These are phyloP conservation scores for Cepphus grylle DNA, from an alignment of 2,113 vertebrate genomes.

Conservation along the genomic window DNA sequence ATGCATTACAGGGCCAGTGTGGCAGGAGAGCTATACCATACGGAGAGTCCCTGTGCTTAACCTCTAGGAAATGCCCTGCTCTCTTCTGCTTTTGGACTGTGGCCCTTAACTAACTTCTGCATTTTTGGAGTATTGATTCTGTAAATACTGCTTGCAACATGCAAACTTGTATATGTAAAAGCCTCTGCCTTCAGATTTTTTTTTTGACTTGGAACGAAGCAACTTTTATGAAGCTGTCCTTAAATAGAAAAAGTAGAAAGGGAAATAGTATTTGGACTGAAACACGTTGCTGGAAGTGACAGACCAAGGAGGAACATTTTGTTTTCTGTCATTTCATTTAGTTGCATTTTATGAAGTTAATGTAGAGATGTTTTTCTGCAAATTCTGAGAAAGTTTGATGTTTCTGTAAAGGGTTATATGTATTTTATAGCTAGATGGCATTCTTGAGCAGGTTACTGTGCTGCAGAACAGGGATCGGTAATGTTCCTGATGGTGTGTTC, in stretches of 20 bases:
- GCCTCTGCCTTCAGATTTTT: background rate
- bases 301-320: background rate
- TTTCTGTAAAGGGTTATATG: background rate
- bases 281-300: background rate
- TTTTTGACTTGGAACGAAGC: background rate
- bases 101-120: background rate
- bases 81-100: background rate
- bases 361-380: background rate
- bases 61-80: background rate
- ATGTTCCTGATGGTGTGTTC: background rate
- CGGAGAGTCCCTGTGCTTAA: background rate
- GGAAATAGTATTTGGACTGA: background rate
- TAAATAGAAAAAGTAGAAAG: background rate
- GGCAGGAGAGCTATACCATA: background rate
- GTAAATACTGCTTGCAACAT: background rate
- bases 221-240: background rate
- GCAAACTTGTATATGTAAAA: background rate
- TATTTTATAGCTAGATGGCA: background rate
- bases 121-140: background rate
- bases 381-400: background rate
- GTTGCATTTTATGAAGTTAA: background rate
- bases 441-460: background rate
- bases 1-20: accelerated
- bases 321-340: background rate
- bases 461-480: background rate